Percentiles rank a stretch among this genome's conserved stretches.
phyloP scores from a whole-genome alignment of 2,888 invertebrate species.

The Chesias legatella region DNA sequence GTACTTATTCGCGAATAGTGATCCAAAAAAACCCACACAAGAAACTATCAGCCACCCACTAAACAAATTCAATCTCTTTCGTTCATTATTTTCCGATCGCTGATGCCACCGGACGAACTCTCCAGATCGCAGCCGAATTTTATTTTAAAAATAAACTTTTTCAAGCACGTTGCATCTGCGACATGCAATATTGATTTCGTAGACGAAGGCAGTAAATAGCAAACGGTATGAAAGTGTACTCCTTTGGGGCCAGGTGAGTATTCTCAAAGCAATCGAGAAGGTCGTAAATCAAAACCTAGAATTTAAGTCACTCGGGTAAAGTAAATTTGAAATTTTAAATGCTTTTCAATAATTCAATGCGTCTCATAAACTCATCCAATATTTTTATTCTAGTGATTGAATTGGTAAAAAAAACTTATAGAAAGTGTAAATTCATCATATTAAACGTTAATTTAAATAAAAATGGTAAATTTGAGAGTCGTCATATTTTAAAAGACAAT shows the following conservation, averaged over 20 bases:
- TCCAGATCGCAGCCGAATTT: constrained; percentile 30
- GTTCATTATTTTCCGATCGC: constrained; percentile 2
- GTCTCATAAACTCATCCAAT: constrained; percentile 6
- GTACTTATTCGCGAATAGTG: too few species aligned
- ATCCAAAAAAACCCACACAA: too few species aligned
- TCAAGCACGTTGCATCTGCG: constrained; percentile 53
- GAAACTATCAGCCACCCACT: too few species aligned
- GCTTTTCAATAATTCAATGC: constrained; percentile 18
- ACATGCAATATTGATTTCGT: constrained; percentile 66
- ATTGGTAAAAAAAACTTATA: constrained; percentile 2
- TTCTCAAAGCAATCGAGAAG: constrained; percentile 36
- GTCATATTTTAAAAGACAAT: too few species aligned
- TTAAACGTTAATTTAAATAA: too few species aligned
- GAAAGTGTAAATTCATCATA: too few species aligned
- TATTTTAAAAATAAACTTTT: constrained; percentile 45
- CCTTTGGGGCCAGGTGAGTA: constrained; percentile 50
- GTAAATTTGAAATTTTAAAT: constrained; percentile 18
- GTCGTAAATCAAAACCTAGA: constrained; percentile 11
- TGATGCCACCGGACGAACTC: constrained; percentile 1
- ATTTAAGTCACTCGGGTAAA: constrained; percentile 12
- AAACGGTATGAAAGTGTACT: constrained; percentile 61
- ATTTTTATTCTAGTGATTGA: constrained; percentile 7
- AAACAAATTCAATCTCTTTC: not conserved
- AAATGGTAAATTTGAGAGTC: too few species aligned
- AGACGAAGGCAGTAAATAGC: constrained; percentile 65